A percentile compares a stretch with the other conserved stretches of the same genome.
Evolutionary conservation across 2,113 vertebrate species (phyloP).

Genomic region (Sylvilagus bachmani): DNA sequence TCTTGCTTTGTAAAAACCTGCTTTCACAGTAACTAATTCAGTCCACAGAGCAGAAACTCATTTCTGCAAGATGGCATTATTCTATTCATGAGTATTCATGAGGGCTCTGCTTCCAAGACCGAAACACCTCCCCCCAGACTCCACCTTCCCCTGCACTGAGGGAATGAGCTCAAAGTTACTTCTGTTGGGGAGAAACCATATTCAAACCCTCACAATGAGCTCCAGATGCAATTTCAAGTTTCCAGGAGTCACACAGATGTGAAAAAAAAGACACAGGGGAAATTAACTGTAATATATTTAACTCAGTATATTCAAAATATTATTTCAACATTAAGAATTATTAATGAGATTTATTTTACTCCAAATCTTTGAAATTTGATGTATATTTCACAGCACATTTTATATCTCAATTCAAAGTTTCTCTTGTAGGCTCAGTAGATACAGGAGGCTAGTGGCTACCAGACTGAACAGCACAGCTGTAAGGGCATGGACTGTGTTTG

Average conservation of each 20-base stretch:
- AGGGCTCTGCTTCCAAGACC: too few species aligned
- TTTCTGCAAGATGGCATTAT: too few species aligned
- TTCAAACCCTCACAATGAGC: neutral
- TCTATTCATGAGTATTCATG: too few species aligned
- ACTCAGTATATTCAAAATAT: neutral
- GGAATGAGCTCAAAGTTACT: too few species aligned
- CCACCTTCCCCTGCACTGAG: too few species aligned
- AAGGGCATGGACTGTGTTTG: neutral
- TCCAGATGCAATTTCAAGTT: neutral
- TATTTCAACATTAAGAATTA: neutral
- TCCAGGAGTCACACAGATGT: neutral
- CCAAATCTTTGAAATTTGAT: constrained; percentile 5
- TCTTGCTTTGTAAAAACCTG: too few species aligned
- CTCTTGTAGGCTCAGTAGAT: neutral
- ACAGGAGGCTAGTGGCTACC: neutral
- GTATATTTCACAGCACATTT: neutral
- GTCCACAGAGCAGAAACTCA: too few species aligned
- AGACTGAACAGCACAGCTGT: neutral
- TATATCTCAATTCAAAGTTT: neutral
- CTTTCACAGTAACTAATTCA: too few species aligned
- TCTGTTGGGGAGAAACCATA: too few species aligned
- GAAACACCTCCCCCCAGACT: too few species aligned
- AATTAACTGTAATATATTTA: constrained; percentile 4
- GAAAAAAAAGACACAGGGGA: neutral
- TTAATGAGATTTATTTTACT: neutral